Evolutionary conservation across 1,140 invertebrate genomes (phyloP).

Genomic region (Aleiodes sp.): DNA sequence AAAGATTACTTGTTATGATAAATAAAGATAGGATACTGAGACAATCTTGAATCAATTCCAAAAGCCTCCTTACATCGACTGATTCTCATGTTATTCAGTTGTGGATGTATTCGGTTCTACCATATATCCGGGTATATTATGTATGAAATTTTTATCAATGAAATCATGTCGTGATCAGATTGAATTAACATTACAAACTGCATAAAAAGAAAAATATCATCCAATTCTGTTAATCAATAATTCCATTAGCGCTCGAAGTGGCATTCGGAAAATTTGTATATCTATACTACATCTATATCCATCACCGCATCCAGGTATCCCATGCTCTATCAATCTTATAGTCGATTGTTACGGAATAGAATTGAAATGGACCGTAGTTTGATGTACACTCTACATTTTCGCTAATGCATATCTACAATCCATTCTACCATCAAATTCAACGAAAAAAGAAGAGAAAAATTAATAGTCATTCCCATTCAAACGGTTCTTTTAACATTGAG

Average conservation of each 20-base stretch:
- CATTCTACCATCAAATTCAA: background rate
- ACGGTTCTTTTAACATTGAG: background rate
- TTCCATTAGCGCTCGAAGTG: background rate
- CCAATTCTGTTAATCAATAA: background rate
- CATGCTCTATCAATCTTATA: conserved; percentile 15
- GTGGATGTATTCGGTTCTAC: too few species aligned
- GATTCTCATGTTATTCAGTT: background rate
- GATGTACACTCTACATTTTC: background rate
- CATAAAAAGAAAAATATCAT: too few species aligned
- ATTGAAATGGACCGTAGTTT: background rate
- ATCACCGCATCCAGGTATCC: background rate
- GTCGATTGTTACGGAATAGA: conserved; percentile 6
- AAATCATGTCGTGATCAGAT: too few species aligned
- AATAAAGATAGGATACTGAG: conserved; percentile 14
- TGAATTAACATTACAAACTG: too few species aligned
- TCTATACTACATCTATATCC: background rate
- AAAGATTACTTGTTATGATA: conserved; percentile 26
- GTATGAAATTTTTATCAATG: too few species aligned
- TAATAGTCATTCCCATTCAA: background rate
- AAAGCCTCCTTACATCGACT: background rate
- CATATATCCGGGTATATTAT: too few species aligned
- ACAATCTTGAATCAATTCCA: conserved; percentile 23
- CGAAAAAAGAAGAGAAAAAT: conserved; percentile 1
- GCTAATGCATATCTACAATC: conserved; percentile 19
- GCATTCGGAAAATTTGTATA: background rate